These are phyloP conservation scores for Acanthurus leucopareius DNA, from an alignment of 2,797 vertebrate genomes.

Conservation along the genomic window DNA sequence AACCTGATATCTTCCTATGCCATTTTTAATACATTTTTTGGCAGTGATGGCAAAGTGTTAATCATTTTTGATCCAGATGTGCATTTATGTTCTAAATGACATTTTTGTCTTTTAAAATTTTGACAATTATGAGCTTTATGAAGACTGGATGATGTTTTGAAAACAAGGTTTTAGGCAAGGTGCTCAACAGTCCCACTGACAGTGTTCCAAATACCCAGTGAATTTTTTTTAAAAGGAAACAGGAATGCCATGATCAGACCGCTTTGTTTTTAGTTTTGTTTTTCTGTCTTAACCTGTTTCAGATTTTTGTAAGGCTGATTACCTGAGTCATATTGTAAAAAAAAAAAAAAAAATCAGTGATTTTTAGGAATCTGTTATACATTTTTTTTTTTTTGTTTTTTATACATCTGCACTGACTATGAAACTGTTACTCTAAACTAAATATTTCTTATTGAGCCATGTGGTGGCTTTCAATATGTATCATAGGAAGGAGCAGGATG, in stretches of 20 bases:
- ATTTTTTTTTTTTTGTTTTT: constrained; percentile 19
- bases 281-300: neutral
- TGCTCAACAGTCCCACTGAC: neutral
- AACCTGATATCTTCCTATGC: neutral
- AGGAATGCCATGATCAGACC: neutral
- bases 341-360: neutral
- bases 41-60: neutral
- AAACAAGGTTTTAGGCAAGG: constrained; percentile 21
- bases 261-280: neutral
- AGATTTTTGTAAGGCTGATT: constrained; percentile 18
- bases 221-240: constrained; percentile 46
- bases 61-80: constrained; percentile 10
- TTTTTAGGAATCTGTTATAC: constrained; percentile 43
- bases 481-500: constrained; percentile 12
- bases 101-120: constrained; percentile 33
- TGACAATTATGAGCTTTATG: constrained; percentile 1
- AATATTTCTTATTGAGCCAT: constrained; percentile 32
- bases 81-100: neutral
- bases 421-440: constrained; percentile 26
- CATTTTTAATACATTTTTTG: constrained; percentile 14
- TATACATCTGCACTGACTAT: constrained; percentile 55
- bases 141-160: neutral
- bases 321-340: too few relatives aligned
- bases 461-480: constrained; percentile 18
- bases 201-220: constrained; percentile 32